Evolutionary conservation across 64 coral and sea anemone genomes (phyloP).

Genomic region (Actinia tenebrosa): DNA sequence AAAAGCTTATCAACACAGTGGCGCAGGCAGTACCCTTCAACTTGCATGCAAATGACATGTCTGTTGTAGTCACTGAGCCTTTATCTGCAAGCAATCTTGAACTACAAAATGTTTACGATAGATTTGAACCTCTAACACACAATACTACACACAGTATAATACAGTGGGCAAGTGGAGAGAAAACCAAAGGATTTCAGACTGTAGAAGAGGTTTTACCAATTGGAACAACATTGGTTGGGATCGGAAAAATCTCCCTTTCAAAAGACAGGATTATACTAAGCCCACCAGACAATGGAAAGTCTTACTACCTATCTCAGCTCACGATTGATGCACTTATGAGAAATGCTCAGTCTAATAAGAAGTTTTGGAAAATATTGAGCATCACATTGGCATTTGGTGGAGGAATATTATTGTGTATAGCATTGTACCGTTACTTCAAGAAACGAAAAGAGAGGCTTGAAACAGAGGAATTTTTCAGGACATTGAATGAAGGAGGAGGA

Average conservation of each 20-base stretch:
- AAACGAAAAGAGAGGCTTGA: conserved; percentile 50
- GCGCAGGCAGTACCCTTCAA: conserved; percentile 64
- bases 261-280: conserved; percentile 54
- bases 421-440: conserved; percentile 55
- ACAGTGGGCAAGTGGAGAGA: conserved; percentile 92
- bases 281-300: conserved; percentile 44
- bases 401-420: conserved; percentile 62
- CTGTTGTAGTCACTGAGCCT: conserved; percentile 65
- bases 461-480: conserved; percentile 12
- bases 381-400: conserved; percentile 74
- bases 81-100: conserved; percentile 64
- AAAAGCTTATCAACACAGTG: conserved; percentile 54
- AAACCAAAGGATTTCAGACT: conserved; percentile 94
- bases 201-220: conserved; percentile 73
- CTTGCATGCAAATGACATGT: conserved; percentile 25
- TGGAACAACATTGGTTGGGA: conserved; percentile 77
- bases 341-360: conserved; percentile 66
- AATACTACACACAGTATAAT: conserved; percentile 65
- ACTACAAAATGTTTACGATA: conserved; percentile 71
- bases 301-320: conserved; percentile 75
- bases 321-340: conserved; percentile 70
- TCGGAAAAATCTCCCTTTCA: conserved; percentile 65
- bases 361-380: conserved; percentile 69
- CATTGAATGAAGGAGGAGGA: background rate
- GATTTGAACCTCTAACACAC: conserved; percentile 74